These are phyloP conservation scores for Sphenopsis melanotis DNA, from an alignment of 2,797 vertebrate genomes.

Conservation along the genomic window DNA sequence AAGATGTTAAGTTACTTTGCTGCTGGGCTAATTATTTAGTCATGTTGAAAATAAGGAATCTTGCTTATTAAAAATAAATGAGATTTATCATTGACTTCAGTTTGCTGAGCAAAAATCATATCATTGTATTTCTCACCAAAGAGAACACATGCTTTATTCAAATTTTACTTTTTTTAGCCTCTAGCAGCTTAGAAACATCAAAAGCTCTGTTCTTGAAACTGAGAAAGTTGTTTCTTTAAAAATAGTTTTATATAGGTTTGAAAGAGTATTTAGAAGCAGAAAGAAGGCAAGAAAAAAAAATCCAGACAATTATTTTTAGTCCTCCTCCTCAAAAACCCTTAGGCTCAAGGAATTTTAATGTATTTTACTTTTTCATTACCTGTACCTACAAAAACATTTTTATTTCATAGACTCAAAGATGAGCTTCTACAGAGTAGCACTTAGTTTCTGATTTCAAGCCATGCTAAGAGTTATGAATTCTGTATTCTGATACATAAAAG, in stretches of 20 bases:
- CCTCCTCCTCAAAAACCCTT: background rate
- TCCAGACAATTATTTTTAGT: background rate
- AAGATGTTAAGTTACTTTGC: background rate
- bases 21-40: slow-evolving; percentile 3
- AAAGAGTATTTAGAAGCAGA: background rate
- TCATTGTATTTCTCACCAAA: background rate
- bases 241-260: background rate
- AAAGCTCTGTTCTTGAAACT: background rate
- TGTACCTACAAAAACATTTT: background rate
- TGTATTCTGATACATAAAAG: background rate
- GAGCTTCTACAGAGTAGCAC: background rate
- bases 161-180: background rate
- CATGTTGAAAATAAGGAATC: background rate
- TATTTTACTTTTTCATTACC: background rate
- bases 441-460: background rate
- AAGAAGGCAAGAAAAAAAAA: background rate
- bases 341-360: background rate
- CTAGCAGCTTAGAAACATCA: slow-evolving; percentile 4
- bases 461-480: background rate
- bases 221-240: background rate
- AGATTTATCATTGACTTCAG: background rate
- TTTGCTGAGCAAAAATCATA: background rate
- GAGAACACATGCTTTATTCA: slow-evolving; percentile 2
- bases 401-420: background rate
- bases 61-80: slow-evolving; percentile 31